A percentile compares a stretch with the other conserved stretches of the same genome.
Conservation (phyloP, 2,113 vertebrate species). For the Egretta garzetta region DNA sequence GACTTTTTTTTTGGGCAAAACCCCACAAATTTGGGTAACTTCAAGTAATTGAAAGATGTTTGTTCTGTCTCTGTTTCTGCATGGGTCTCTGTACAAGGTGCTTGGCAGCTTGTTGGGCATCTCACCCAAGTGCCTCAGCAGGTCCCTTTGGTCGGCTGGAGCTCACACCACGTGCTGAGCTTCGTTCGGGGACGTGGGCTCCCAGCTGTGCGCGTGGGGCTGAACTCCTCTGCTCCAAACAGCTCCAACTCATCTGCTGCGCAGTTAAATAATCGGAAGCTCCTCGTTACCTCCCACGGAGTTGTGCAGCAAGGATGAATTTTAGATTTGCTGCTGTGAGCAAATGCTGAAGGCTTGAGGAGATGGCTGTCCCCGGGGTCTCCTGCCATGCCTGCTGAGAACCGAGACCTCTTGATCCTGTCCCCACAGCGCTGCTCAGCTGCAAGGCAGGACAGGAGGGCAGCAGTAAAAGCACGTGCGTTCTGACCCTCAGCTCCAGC, state of each 20-base stretch:
- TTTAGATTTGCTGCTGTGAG: background rate
- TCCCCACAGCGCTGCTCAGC: background rate
- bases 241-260: background rate
- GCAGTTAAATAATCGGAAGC: background rate
- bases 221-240: fast-evolving
- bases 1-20: background rate
- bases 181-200: fast-evolving
- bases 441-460: fast-evolving
- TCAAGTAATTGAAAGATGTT: background rate
- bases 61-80: background rate
- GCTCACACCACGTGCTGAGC: background rate
- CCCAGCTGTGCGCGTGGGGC: fast-evolving
- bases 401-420: background rate
- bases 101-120: background rate
- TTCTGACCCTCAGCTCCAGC: background rate
- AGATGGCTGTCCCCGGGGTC: background rate
- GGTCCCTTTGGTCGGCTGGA: background rate
- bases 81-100: background rate
- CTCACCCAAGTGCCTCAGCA: fast-evolving
- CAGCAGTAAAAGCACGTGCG: fast-evolving
- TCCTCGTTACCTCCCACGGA: fast-evolving
- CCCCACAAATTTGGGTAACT: background rate
- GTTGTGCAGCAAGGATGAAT: background rate
- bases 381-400: fast-evolving
- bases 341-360: background rate